phyloP scores from a whole-genome alignment of 2,888 invertebrate genomes.

The Caenorhabditis macrosperma region DNA sequence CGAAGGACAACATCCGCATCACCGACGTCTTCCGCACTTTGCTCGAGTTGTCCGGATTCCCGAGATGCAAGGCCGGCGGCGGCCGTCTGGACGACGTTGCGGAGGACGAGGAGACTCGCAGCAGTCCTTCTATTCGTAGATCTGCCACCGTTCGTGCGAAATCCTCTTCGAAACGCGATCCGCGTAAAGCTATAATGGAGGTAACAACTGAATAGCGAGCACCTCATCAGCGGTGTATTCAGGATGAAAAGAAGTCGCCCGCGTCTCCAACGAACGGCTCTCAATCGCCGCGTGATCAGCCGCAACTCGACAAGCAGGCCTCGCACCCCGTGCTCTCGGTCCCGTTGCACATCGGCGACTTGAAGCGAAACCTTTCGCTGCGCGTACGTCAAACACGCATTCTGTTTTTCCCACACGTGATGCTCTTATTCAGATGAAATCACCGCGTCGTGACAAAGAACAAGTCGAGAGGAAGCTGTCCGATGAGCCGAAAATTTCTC shows the following conservation, averaged over 20 bases:
- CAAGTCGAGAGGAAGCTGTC: conserved; percentile 56
- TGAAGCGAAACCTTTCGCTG: conserved; percentile 68
- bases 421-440: conserved; percentile 62
- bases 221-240: conserved; percentile 6
- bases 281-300: conserved; percentile 41
- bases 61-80: conserved; percentile 76
- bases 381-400: conserved; percentile 52
- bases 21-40: conserved; percentile 89
- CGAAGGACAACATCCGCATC: conserved; percentile 85
- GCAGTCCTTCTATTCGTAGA: conserved; percentile 58
- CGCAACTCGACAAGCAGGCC: conserved; percentile 59
- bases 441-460: conserved; percentile 66
- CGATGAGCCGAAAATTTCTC: conserved; percentile 64
- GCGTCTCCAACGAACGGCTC: conserved; percentile 34
- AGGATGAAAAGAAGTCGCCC: conserved; percentile 35
- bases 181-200: conserved; percentile 17
- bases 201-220: background rate
- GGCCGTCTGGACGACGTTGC: conserved; percentile 68
- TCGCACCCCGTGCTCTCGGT: conserved; percentile 60
- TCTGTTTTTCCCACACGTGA: conserved; percentile 46
- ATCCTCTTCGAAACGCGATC: conserved; percentile 55
- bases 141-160: conserved; percentile 65
- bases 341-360: conserved; percentile 56
- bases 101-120: conserved; percentile 58
- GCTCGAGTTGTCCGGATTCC: conserved; percentile 87